Evolutionary conservation across 53 echinoderm and acorn worm species (phyloP), one percentile per base, ranked within the genome.

Genomic region (Henricia sp.): DNA sequence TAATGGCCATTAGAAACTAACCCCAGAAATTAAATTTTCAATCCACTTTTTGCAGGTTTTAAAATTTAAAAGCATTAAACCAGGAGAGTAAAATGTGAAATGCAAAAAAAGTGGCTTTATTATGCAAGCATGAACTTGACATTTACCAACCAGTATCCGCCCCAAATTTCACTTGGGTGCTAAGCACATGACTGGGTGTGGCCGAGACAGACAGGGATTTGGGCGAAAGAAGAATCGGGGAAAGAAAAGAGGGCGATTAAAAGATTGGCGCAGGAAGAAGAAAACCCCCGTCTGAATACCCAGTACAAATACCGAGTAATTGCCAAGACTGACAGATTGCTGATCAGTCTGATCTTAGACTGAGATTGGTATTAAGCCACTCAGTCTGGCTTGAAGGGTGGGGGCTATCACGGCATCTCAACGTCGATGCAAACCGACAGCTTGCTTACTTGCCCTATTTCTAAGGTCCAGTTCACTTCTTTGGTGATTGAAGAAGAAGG

Each of bases 201-300:
- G 80, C 50, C 41, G 30, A 43, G 62, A 80, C 50, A 48, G 63
- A 80, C 80, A 80, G 63, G 80, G 64, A 80, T 80, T 80, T 80
- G 63, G 50, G 64, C 48, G 64, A 50, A 64, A 80, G 24, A 46
- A 48, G 62, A 41, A 30, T 60, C 62, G 62, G n/a, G 77, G 77
- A 43, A 28, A 53, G 46, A 74, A 74, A n/a, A n/a, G n/a, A 29
- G 34, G 74, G 34, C 54, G 74, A 77, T 62, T 77, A 77, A 77
- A 62, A 77, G 63, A 60, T 77, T 63, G 12, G 9, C 62, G 65
- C 80, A 80, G 80, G 80, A 80, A 80, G 80, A 80, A 80, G 63
- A 80, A 80, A 80, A 64, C 80, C n/a, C n/a, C 80, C 29, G 52
- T 29, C 40, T 80, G 64, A 77, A n/a, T n/a, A 25, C 77, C 77